Percentiles rank a stretch among this genome's conserved stretches.
Evolutionary conservation across 1,140 invertebrate genomes (phyloP).

Genomic region (Eulimnadia texana): DNA sequence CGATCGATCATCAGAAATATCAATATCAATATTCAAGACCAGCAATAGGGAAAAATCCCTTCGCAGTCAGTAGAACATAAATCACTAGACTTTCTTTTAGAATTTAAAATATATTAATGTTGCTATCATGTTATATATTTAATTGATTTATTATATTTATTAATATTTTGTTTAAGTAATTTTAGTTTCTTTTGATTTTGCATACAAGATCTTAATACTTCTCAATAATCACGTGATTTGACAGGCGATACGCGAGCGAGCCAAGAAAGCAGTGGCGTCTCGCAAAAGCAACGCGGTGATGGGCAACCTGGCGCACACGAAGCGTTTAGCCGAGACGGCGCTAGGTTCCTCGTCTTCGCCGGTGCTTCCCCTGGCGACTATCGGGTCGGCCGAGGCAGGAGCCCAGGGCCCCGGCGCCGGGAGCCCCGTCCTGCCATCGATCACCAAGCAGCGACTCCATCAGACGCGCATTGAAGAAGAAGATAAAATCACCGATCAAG

Average conservation of each 20-base stretch:
- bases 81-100: too few species aligned
- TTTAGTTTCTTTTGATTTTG: too few species aligned
- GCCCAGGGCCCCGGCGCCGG: conserved; percentile 32
- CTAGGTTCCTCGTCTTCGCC: conserved; percentile 33
- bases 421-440: conserved; percentile 33
- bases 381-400: conserved; percentile 21
- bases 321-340: conserved; percentile 62
- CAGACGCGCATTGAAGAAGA: conserved; percentile 35
- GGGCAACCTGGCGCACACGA: conserved; percentile 63
- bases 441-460: neutral
- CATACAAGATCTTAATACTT: too few species aligned
- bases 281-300: conserved; percentile 47
- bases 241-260: conserved; percentile 62
- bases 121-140: too few species aligned
- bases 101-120: too few species aligned
- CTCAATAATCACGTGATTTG: too few species aligned
- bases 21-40: too few species aligned
- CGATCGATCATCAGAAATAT: too few species aligned
- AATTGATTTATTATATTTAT: too few species aligned
- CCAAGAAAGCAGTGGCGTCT: conserved; percentile 55
- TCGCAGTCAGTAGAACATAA: too few species aligned
- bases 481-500: conserved; percentile 69
- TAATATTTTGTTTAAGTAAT: too few species aligned
- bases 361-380: conserved; percentile 28
- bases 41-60: too few species aligned